Base-by-base conservation (phyloP, 2,113 vertebrate species). In the Sinocyclocheilus rhinocerous region DNA sequence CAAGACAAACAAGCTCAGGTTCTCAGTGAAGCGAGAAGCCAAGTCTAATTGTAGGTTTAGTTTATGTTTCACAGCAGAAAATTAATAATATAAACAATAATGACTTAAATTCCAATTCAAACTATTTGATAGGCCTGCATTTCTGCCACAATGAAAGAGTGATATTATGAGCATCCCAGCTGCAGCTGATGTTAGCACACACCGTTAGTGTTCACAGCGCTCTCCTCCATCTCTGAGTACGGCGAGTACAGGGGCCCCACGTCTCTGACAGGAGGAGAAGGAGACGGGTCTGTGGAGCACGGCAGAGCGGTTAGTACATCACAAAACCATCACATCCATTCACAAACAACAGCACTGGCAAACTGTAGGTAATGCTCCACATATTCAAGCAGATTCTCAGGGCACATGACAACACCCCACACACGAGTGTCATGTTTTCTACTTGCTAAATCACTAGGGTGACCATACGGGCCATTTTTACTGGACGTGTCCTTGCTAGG, bases 201-300 rank as follows among this genome's bases (percentile, higher is more conserved):
- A 94, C 94, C 94, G 76, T 93, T 95, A 86, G 93, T 89, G 82
- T 92, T 92, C 88, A 93, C 91, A 83, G 93, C 93, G 91, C 89
- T 92, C 87, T 95, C 94, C 12, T 95, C 94, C 86, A 88, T 0
- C n/a, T 88, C 90, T 33, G 90, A 93, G 90, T 91, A 81, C 48
- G 88, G 87, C 39, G 89, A 88, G 90, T 87, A 92, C 36, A 86
- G 20, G 78, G 95, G 93, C 89, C 96, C 97, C 78, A 96, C 94
- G 65, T 99, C 97, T 83, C 97, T 95, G 89, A 98, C 97, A 0
- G 97, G 97, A 88, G 97, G 97, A 90, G 97, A 99, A 1, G 94
- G 95, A 87, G 94, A 95, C 0, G 96, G 94, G 90, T 96, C 97
- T 97, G 92, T 63, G 90, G 92, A 80, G 81, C 85, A 90, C 89